These are phyloP conservation scores for Zosterops japonicus DNA, from an alignment of 2,113 vertebrate species.

Conservation along the genomic window DNA sequence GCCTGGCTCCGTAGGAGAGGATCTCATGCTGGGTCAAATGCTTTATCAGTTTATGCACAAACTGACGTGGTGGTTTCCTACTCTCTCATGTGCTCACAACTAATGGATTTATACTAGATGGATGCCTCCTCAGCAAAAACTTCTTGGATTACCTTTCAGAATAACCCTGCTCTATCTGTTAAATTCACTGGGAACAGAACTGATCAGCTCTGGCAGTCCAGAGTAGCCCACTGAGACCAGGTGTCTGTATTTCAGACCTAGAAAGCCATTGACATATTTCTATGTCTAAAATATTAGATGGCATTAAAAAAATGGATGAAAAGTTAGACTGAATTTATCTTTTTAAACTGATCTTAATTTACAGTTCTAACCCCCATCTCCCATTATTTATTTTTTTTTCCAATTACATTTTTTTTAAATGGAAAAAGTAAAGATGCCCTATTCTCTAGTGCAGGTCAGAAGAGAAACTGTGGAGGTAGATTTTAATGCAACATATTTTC, in stretches of 20 bases:
- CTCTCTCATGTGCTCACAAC: neutral
- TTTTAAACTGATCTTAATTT: neutral
- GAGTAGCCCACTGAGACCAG: neutral
- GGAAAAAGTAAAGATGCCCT: neutral
- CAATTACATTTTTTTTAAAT: neutral
- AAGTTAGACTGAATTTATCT: neutral
- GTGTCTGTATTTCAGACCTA: neutral
- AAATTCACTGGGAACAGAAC: neutral
- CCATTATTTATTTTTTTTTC: neutral
- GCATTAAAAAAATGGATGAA: neutral
- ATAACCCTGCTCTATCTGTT: neutral
- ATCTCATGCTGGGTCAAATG: neutral
- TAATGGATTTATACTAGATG: neutral
- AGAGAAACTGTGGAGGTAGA: neutral
- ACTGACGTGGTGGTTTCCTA: accelerated
- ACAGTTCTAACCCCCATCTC: neutral
- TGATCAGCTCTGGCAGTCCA: neutral
- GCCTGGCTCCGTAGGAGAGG: neutral
- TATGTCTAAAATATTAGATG: neutral
- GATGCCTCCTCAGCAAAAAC: neutral
- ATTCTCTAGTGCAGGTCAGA: neutral
- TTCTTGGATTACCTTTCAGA: neutral
- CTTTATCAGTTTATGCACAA: neutral
- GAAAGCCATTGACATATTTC: neutral
- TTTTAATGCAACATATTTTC: neutral